These are phyloP conservation scores for Scrobipalpa costella DNA, from an alignment of 2,888 invertebrate genomes.

Conservation along the genomic window DNA sequence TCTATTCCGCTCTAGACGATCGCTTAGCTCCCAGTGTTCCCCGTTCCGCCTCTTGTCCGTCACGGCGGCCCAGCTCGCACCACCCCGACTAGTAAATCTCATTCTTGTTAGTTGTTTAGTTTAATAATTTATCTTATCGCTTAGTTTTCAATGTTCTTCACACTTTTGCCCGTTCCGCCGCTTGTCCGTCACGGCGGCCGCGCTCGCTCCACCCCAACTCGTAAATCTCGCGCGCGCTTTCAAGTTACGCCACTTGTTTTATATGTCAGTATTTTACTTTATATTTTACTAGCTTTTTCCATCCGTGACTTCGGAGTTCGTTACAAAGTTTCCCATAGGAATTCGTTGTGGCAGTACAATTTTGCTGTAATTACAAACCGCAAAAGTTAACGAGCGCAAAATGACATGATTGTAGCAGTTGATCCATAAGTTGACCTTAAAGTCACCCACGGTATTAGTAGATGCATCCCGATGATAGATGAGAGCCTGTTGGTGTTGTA, in stretches of 20 bases:
- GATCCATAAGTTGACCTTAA: too few relatives aligned
- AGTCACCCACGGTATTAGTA: too few relatives aligned
- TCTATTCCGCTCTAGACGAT: conserved; percentile 12
- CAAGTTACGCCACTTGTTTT: conserved; percentile 33
- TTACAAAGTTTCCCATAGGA: not conserved
- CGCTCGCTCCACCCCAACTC: conserved; percentile 35
- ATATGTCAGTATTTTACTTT: conserved; percentile 19
- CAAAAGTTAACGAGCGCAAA: too few relatives aligned
- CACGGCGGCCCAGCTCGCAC: too few relatives aligned
- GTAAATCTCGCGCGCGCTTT: conserved; percentile 41
- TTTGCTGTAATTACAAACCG: too few relatives aligned
- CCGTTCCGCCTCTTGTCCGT: too few relatives aligned
- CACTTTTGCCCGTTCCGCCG: conserved; percentile 25
- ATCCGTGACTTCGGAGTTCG: conserved; percentile 1
- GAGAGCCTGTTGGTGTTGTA: too few relatives aligned
- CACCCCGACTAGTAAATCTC: too few relatives aligned
- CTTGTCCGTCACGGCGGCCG: conserved; percentile 34
- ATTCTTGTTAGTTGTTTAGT: not conserved
- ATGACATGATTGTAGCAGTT: too few relatives aligned
- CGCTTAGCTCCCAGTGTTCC: too few relatives aligned
- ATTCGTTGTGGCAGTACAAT: not conserved
- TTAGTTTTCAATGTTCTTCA: not conserved
- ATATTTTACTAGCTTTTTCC: conserved; percentile 3
- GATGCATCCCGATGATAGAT: too few relatives aligned
- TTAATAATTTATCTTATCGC: not conserved